phyloP scores from a whole-genome alignment of 2,113 vertebrate genomes.

The Gadus macrocephalus region DNA sequence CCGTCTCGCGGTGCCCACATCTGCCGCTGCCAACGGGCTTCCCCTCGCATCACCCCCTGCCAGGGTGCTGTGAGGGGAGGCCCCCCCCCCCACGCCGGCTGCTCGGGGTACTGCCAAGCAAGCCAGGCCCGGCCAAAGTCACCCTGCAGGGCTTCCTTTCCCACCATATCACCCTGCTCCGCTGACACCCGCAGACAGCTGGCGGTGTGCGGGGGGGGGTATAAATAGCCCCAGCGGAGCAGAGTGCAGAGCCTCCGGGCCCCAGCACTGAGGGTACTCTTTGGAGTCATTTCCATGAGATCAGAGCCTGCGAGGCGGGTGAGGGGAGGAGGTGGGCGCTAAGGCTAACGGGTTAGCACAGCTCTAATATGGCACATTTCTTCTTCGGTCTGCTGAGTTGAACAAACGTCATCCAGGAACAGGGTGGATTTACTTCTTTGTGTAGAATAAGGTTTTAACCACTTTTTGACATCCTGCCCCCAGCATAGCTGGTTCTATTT shows the following conservation, averaged over 20 bases:
- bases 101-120: slow-evolving; percentile 33
- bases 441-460: too few species aligned
- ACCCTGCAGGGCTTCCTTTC: slow-evolving; percentile 58
- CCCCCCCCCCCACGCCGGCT: too few species aligned
- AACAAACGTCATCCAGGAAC: too few species aligned
- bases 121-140: slow-evolving; percentile 56
- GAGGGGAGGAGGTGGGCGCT: not conserved
- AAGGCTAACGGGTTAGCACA: too few species aligned
- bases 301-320: slow-evolving; percentile 1
- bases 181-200: slow-evolving; percentile 71
- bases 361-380: too few species aligned
- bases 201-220: slow-evolving; percentile 33
- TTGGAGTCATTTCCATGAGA: slow-evolving; percentile 11
- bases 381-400: too few species aligned
- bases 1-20: slow-evolving; percentile 21
- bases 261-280: slow-evolving; percentile 16
- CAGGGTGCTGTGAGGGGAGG: too few species aligned
- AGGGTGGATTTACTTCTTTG: too few species aligned
- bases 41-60: slow-evolving; percentile 35
- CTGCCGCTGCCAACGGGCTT: slow-evolving; percentile 26
- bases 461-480: too few species aligned
- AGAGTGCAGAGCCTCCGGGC: slow-evolving; percentile 42
- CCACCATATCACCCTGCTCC: slow-evolving; percentile 35
- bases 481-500: too few species aligned
- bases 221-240: slow-evolving; percentile 66